These are phyloP conservation scores for Lepilemur septentrionalis DNA, from an alignment of 2,797 vertebrate species.

Conservation along the genomic window DNA sequence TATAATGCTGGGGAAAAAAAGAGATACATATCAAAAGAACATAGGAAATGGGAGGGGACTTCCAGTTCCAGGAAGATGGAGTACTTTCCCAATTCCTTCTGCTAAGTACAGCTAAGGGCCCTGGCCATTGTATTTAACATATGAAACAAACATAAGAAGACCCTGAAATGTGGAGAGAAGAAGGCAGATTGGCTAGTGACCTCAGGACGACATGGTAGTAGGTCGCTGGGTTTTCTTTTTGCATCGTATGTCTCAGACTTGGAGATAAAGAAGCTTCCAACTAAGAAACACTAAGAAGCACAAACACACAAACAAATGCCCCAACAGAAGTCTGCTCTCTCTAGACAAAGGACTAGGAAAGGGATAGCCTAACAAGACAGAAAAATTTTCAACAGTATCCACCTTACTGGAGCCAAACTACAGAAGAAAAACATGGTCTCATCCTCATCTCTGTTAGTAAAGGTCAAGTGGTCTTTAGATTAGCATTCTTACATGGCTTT, in stretches of 20 bases:
- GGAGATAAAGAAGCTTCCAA: not conserved
- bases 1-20: not conserved
- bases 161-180: not conserved
- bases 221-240: not conserved
- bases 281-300: not conserved
- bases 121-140: not conserved
- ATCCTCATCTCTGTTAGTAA: not conserved
- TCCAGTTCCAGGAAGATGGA: not conserved
- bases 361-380: not conserved
- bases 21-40: not conserved
- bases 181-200: not conserved
- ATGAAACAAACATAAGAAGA: not conserved
- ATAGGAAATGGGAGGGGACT: not conserved
- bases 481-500: not conserved
- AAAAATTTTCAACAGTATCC: not conserved
- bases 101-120: not conserved
- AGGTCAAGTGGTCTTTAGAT: not conserved
- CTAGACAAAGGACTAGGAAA: not conserved
- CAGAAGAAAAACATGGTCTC: not conserved
- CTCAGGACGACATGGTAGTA: not conserved
- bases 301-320: not conserved
- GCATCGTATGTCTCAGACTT: not conserved
- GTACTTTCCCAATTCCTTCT: not conserved
- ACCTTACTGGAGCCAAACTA: not conserved
- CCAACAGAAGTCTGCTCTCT: not conserved